A percentile compares a stretch with the other conserved stretches of the same genome.
Conservation (phyloP, 2,888 invertebrate species). For the Sympetrum striolatum region DNA sequence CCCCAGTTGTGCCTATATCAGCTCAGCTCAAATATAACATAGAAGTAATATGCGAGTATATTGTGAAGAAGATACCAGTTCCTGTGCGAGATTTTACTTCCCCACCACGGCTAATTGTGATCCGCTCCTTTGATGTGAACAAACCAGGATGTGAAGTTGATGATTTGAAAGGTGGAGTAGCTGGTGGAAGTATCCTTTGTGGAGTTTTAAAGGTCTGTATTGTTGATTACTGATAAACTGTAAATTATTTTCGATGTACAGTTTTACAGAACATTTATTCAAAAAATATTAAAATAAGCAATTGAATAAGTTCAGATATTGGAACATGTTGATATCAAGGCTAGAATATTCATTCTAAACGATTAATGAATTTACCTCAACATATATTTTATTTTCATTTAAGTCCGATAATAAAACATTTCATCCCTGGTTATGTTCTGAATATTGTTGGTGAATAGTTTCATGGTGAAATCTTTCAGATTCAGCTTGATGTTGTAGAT, state of each 20-base stretch:
- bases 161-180: slow-evolving; percentile 97
- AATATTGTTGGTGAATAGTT: no score
- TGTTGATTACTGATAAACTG: not conserved
- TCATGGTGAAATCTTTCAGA: no score
- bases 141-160: slow-evolving; percentile 99
- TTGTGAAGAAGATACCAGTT: slow-evolving; percentile 97
- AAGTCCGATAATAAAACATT: no score
- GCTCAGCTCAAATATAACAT: slow-evolving; percentile 99
- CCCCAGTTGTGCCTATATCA: slow-evolving; percentile 98
- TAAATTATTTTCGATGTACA: not conserved
- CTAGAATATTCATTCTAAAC: no score
- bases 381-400: no score
- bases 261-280: no score
- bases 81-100: slow-evolving; percentile 95
- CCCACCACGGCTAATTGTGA: slow-evolving; percentile 92
- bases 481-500: no score
- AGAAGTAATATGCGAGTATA: slow-evolving; percentile 98
- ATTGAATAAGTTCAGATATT: no score
- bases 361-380: no score
- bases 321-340: no score
- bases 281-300: no score
- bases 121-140: slow-evolving; percentile 98
- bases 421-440: no score
- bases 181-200: slow-evolving; percentile 96
- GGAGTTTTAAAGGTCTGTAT: slow-evolving; percentile 81